These are phyloP conservation scores for Drosophila nannoptera DNA, from an alignment of 1,140 invertebrate species.

Conservation along the genomic window DNA sequence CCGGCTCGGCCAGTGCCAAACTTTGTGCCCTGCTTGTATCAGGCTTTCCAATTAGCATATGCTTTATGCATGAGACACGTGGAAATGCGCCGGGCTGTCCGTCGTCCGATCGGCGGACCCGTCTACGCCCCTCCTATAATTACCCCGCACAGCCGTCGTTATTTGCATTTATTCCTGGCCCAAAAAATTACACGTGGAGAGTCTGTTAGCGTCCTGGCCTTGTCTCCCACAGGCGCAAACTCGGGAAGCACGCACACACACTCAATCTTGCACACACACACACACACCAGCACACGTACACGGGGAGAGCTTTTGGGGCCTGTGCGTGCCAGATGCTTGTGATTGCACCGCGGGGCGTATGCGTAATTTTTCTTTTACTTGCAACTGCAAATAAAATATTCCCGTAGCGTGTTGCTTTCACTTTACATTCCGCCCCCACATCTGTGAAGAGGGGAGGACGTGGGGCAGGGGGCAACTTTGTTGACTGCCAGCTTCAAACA, in stretches of 20 bases:
- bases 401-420: conserved; percentile 29
- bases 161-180: conserved; percentile 66
- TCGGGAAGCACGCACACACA: too few species aligned
- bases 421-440: conserved; percentile 33
- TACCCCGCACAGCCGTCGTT: conserved; percentile 37
- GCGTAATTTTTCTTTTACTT: conserved; percentile 53
- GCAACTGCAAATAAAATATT: conserved; percentile 36
- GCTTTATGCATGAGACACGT: conserved; percentile 62
- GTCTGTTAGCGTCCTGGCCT: background rate
- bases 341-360: conserved; percentile 61
- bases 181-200: conserved; percentile 40
- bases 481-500: conserved; percentile 25
- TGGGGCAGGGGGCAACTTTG: conserved; percentile 38
- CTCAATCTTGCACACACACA: background rate
- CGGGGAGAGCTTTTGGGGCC: background rate
- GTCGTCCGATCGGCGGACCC: background rate
- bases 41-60: conserved; percentile 71
- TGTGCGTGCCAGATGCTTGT: conserved; percentile 50
- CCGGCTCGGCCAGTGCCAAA: conserved; percentile 33
- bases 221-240: too few species aligned
- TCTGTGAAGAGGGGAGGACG: background rate
- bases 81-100: background rate
- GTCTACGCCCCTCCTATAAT: conserved; percentile 25
- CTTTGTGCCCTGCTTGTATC: conserved; percentile 41
- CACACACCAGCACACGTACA: too few species aligned